Conservation (phyloP, 2,113 vertebrate species). For the Cochlearius cochlearius region DNA sequence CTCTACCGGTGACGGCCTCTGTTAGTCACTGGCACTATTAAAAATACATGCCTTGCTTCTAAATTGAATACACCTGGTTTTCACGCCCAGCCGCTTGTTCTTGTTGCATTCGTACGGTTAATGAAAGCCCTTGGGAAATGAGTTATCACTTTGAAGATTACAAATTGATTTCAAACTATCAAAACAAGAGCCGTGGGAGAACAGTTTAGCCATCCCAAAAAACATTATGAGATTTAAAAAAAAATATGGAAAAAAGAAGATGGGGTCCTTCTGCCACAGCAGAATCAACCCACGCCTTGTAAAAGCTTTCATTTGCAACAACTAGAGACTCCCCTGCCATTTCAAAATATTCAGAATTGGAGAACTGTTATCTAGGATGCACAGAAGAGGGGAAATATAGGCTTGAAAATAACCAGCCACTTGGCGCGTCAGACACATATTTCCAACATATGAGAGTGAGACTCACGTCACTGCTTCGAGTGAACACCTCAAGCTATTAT, state of each 20-base stretch:
- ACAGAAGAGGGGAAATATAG: background rate
- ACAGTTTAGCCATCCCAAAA: background rate
- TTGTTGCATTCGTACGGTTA: background rate
- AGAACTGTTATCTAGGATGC: background rate
- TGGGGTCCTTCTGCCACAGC: background rate
- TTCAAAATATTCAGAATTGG: background rate
- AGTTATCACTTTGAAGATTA: background rate
- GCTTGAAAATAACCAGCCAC: background rate
- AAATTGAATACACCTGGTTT: background rate
- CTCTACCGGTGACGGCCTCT: background rate
- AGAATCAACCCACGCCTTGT: background rate
- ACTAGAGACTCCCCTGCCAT: background rate
- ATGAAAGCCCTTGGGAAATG: background rate
- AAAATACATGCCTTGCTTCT: background rate
- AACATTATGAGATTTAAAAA: background rate
- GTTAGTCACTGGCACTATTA: background rate
- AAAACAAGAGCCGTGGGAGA: background rate
- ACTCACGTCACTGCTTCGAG: fast-evolving
- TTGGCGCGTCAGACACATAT: background rate
- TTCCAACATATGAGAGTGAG: background rate
- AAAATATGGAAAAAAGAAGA: background rate
- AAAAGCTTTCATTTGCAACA: background rate
- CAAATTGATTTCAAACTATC: background rate
- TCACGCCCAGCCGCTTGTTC: background rate
- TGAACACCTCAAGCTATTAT: background rate